Evolutionary conservation across 2,797 vertebrate species (phyloP).

Genomic region (Sardinella longiceps): DNA sequence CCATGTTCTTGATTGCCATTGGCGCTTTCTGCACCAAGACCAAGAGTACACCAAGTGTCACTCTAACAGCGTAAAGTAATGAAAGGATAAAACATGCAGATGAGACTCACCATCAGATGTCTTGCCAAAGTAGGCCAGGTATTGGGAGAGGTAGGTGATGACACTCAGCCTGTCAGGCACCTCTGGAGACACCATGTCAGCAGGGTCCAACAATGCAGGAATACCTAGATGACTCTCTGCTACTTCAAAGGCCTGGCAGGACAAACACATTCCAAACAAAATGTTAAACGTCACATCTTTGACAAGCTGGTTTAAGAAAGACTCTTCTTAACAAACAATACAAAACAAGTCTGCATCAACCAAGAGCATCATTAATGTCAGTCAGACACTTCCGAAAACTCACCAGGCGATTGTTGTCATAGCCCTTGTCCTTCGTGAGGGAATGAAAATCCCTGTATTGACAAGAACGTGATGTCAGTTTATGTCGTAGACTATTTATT

Average conservation of each 20-base stretch:
- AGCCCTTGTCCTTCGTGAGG: constrained; percentile 86
- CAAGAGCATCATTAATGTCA: background rate
- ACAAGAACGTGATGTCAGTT: background rate
- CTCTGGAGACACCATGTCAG: constrained; percentile 82
- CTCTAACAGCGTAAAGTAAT: background rate
- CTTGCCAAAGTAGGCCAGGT: constrained; percentile 81
- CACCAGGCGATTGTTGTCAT: constrained; percentile 89
- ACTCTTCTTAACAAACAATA: too few species aligned
- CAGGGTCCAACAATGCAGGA: constrained; percentile 83
- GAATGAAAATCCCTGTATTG: constrained; percentile 83
- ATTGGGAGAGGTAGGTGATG: constrained; percentile 87
- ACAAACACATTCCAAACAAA: constrained; percentile 3
- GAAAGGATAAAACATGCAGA: background rate
- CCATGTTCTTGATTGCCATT: background rate
- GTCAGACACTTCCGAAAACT: constrained; percentile 64
- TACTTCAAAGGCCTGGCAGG: constrained; percentile 78
- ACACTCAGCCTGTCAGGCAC: constrained; percentile 84
- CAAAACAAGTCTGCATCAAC: background rate
- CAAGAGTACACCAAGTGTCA: background rate
- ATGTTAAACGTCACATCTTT: too few species aligned
- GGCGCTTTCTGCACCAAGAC: background rate
- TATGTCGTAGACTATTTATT: background rate
- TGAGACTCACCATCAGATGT: constrained; percentile 53
- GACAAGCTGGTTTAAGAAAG: too few species aligned
- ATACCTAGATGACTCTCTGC: constrained; percentile 88